phyloP scores from a whole-genome alignment of 2,888 invertebrate species.

The Dolichopus griseipennis region DNA sequence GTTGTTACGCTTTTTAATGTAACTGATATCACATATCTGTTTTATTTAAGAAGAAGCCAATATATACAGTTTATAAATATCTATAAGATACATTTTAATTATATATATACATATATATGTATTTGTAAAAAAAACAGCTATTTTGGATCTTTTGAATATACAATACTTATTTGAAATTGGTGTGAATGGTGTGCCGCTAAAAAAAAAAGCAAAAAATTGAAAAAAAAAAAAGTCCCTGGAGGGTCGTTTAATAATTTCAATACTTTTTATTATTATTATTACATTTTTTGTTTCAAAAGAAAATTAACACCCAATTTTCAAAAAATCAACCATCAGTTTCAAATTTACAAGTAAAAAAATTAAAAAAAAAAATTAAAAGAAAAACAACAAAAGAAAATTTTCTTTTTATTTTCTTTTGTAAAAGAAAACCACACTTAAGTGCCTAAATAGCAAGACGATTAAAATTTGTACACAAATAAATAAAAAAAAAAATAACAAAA shows the following conservation, averaged over 20 bases:
- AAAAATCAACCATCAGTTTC: slow-evolving; percentile 1
- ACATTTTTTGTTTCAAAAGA: background rate
- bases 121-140: too few relatives aligned
- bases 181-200: background rate
- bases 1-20: too few relatives aligned
- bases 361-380: background rate
- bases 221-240: background rate
- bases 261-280: background rate
- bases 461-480: slow-evolving; percentile 1
- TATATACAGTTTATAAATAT: too few relatives aligned
- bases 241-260: slow-evolving; percentile 1
- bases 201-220: background rate
- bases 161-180: background rate
- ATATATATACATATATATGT: background rate
- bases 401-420: background rate
- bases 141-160: background rate
- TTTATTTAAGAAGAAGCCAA: too few relatives aligned
- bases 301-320: slow-evolving; percentile 4
- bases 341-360: background rate
- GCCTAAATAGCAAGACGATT: slow-evolving; percentile 6
- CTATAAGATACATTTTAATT: background rate
- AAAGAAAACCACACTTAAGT: slow-evolving; percentile 4
- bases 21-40: too few relatives aligned
- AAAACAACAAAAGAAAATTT: background rate
- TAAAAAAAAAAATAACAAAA: background rate